These are phyloP conservation scores for Seriola aureovittata DNA, from an alignment of 2,113 vertebrate genomes.

Conservation along the genomic window DNA sequence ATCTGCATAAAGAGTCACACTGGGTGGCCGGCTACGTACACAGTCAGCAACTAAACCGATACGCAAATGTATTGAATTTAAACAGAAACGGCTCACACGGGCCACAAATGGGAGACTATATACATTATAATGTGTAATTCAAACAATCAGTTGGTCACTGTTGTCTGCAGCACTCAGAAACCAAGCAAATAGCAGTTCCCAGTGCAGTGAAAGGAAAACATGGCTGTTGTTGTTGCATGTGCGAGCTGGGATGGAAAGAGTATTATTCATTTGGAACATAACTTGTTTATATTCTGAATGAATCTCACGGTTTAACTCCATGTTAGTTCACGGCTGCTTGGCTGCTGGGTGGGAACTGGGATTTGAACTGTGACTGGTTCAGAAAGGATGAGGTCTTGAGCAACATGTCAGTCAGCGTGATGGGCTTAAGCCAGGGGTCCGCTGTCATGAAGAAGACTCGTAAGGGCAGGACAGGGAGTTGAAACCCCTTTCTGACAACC, in stretches of 20 bases:
- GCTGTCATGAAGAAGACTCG: slow-evolving; percentile 7
- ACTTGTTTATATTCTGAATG: slow-evolving; percentile 75
- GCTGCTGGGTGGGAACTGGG: slow-evolving; percentile 41
- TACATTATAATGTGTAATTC: slow-evolving; percentile 77
- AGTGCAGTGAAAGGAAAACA: slow-evolving; percentile 70
- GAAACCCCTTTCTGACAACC: slow-evolving; percentile 45
- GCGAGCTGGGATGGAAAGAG: slow-evolving; percentile 50
- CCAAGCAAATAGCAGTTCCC: slow-evolving; percentile 67
- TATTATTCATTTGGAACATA: slow-evolving; percentile 62
- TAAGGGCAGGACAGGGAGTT: slow-evolving; percentile 51
- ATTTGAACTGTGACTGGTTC: slow-evolving; percentile 55
- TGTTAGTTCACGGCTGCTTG: slow-evolving; percentile 48
- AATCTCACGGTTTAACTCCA: slow-evolving; percentile 65
- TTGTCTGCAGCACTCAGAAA: slow-evolving; percentile 59
- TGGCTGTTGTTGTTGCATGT: slow-evolving; percentile 60
- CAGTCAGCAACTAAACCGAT: slow-evolving; percentile 58
- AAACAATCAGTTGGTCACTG: slow-evolving; percentile 68
- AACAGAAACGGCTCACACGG: slow-evolving; percentile 67
- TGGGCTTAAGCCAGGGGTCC: slow-evolving; percentile 37
- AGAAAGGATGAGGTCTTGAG: slow-evolving; percentile 59
- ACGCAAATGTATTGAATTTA: slow-evolving; percentile 75
- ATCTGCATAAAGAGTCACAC: slow-evolving; percentile 72
- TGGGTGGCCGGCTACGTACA: slow-evolving; percentile 78
- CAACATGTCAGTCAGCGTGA: slow-evolving; percentile 64
- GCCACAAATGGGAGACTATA: slow-evolving; percentile 66